Evolutionary conservation across 2,113 vertebrate genomes (phyloP).

Genomic region (Eulemur rufifrons): DNA sequence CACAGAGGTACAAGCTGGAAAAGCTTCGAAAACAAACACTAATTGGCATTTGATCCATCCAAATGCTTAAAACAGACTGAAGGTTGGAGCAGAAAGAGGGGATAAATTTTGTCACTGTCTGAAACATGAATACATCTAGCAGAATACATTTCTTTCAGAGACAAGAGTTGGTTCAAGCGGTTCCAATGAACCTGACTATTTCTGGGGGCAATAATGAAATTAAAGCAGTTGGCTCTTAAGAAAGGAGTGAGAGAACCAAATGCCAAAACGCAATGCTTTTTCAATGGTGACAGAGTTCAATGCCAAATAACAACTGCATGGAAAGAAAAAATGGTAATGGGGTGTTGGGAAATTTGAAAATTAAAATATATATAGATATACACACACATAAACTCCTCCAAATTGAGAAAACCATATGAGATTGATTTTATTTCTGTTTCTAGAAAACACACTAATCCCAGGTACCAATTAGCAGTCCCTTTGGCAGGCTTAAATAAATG

Average conservation of each 20-base stretch:
- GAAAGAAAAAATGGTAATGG: neutral
- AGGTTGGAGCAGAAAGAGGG: slow-evolving; percentile 35
- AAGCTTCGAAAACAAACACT: neutral
- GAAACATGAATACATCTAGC: slow-evolving; percentile 45
- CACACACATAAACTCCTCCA: neutral
- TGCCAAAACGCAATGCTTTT: neutral
- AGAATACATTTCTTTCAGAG: slow-evolving; percentile 41
- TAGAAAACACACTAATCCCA: neutral
- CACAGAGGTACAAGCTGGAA: neutral
- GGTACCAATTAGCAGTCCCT: neutral
- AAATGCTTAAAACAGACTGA: neutral
- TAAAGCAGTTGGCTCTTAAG: slow-evolving; percentile 57
- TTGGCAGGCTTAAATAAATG: neutral
- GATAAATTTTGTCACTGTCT: neutral
- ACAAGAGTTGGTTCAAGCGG: neutral
- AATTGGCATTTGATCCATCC: neutral
- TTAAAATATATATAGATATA: too few relatives aligned
- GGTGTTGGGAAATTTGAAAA: neutral
- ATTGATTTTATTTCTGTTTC: neutral
- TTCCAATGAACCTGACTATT: slow-evolving; percentile 20
- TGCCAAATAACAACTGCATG: neutral
- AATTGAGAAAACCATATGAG: neutral
- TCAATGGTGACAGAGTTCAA: slow-evolving; percentile 10
- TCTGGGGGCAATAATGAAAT: slow-evolving; percentile 39
- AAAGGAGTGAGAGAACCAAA: slow-evolving; percentile 46